Evolutionary conservation across 2,797 vertebrate genomes (phyloP).

Genomic region (Urosaurus nigricauda): DNA sequence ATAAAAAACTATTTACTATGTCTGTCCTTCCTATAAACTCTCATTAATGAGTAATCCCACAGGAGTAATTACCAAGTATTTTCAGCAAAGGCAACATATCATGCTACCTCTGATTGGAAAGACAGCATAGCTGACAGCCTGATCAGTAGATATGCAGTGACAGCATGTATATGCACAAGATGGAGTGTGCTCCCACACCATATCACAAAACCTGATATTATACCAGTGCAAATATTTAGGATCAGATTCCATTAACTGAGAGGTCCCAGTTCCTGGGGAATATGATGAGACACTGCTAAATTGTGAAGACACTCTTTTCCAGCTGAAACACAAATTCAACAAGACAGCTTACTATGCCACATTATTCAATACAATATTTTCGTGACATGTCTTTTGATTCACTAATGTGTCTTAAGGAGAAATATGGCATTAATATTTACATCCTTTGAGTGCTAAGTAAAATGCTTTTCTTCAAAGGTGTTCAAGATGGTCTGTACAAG

Average conservation of each 20-base stretch:
- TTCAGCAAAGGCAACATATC: background rate
- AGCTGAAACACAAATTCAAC: background rate
- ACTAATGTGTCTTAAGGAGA: background rate
- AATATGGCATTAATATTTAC: background rate
- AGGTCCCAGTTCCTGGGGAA: background rate
- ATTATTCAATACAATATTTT: slow-evolving; percentile 5
- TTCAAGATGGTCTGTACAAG: background rate
- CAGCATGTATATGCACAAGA: background rate
- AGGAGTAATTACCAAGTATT: slow-evolving; percentile 20
- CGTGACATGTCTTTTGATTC: background rate
- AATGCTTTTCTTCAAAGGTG: no score
- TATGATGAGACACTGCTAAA: background rate
- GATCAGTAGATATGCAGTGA: slow-evolving; percentile 3
- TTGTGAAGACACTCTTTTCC: background rate
- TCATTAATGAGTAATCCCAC: slow-evolving; percentile 13
- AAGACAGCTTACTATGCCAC: background rate
- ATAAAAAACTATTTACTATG: slow-evolving; percentile 8
- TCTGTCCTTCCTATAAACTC: background rate
- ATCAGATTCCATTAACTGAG: background rate
- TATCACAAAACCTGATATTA: background rate
- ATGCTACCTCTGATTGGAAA: slow-evolving; percentile 15
- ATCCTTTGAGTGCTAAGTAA: background rate
- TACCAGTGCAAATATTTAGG: background rate
- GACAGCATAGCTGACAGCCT: slow-evolving; percentile 3
- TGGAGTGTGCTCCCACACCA: background rate